A percentile compares a stretch with the other conserved stretches of the same genome.
These are phyloP conservation scores for Chelon auratus DNA, from an alignment of 2,797 vertebrate species.

Conservation along the genomic window DNA sequence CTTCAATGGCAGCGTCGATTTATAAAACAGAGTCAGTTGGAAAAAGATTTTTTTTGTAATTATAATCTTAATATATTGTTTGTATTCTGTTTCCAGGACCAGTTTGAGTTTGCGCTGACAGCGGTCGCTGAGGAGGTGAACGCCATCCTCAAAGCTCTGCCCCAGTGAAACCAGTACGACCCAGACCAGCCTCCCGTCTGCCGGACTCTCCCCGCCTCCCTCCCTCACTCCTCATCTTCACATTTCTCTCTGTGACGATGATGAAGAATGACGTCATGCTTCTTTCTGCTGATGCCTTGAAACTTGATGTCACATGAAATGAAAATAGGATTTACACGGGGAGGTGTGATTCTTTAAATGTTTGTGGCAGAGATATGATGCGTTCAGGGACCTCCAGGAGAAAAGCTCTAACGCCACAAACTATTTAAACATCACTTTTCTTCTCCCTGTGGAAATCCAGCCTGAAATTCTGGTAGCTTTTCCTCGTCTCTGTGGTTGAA, in stretches of 20 bases:
- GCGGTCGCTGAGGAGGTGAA: conserved; percentile 97
- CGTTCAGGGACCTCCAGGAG: conserved; percentile 17
- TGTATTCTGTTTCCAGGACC: conserved; percentile 85
- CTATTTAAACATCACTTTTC: conserved; percentile 1
- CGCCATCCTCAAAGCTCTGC: conserved; percentile 96
- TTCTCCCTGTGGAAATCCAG: neutral
- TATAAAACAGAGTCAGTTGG: no score
- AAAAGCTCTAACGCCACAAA: neutral
- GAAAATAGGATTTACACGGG: conserved; percentile 14
- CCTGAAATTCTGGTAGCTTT: neutral
- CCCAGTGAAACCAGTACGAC: conserved; percentile 84
- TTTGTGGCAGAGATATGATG: neutral
- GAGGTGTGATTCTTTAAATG: neutral
- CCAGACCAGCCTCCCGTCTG: conserved; percentile 18
- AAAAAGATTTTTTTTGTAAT: no score
- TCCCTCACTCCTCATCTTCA: conserved; percentile 12
- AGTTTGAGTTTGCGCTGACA: conserved; percentile 97
- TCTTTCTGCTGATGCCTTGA: conserved; percentile 30
- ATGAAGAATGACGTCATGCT: conserved; percentile 23
- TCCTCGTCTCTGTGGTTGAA: conserved; percentile 2
- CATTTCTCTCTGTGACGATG: conserved; percentile 30
- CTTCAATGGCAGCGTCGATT: no score
- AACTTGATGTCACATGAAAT: conserved; percentile 43
- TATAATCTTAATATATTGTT: no score
- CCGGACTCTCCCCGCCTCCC: neutral